Evolutionary conservation across 2,797 vertebrate species (phyloP).

Genomic region (Urosaurus nigricauda): DNA sequence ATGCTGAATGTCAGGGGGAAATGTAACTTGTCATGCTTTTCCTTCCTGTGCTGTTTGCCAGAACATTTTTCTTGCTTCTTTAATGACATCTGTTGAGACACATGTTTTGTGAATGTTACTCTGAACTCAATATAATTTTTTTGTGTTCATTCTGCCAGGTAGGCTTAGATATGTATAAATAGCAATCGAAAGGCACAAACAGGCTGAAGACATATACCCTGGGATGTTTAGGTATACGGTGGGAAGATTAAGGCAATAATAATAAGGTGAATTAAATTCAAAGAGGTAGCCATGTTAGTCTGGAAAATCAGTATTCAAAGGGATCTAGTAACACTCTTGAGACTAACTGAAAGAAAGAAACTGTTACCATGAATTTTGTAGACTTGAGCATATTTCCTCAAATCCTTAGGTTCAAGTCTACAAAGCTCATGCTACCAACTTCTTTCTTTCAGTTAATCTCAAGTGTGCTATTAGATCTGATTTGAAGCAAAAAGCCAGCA

Average conservation of each 20-base stretch:
- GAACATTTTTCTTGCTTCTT: neutral
- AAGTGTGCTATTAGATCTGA: no score
- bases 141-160: neutral
- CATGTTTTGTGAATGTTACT: neutral
- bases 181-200: neutral
- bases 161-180: neutral
- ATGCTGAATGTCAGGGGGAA: neutral
- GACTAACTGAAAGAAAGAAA: no score
- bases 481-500: no score
- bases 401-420: no score
- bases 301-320: no score
- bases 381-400: no score
- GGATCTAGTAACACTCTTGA: no score
- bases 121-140: neutral
- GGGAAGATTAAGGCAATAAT: neutral
- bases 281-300: no score
- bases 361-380: no score
- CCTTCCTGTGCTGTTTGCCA: neutral
- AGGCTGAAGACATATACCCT: neutral
- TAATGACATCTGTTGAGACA: neutral
- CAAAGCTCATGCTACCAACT: no score
- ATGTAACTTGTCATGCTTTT: neutral
- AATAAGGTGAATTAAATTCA: no score
- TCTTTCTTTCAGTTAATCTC: no score
- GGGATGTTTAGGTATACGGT: neutral